Conservation (phyloP, 2,797 vertebrate genomes). For the Ctenosaura bakeri region DNA sequence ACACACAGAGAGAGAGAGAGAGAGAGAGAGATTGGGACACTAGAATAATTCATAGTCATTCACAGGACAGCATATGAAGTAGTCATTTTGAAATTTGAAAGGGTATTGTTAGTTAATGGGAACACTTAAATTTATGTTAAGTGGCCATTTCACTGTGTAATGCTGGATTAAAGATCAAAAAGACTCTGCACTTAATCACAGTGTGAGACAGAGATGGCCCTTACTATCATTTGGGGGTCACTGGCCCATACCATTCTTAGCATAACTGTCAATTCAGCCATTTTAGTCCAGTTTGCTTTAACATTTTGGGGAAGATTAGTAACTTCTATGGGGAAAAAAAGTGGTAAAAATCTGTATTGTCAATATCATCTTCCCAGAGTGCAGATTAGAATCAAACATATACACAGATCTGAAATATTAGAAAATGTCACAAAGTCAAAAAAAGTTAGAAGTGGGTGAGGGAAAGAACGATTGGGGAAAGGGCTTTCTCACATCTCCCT, state of each 20-base stretch:
- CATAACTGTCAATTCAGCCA: conserved; percentile 14
- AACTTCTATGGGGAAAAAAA: background rate
- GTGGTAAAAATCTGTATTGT: background rate
- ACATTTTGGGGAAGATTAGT: background rate
- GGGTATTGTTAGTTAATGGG: conserved; percentile 10
- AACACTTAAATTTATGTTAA: conserved; percentile 1
- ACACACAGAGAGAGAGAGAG: background rate
- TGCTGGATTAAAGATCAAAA: conserved; percentile 16
- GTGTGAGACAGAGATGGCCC: background rate
- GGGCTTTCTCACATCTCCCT: background rate
- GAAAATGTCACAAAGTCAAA: background rate
- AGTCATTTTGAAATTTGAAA: background rate
- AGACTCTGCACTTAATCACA: background rate
- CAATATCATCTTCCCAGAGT: background rate
- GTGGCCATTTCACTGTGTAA: background rate
- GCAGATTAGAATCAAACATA: background rate
- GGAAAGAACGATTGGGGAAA: background rate
- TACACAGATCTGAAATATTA: background rate
- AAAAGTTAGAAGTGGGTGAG: background rate
- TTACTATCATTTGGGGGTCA: background rate
- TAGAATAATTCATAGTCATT: background rate
- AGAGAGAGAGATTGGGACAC: too few relatives aligned
- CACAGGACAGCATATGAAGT: background rate
- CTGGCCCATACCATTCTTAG: background rate
- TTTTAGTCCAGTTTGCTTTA: background rate